Evolutionary conservation across 2,797 vertebrate species (phyloP).

Genomic region (Remorina albescens): DNA sequence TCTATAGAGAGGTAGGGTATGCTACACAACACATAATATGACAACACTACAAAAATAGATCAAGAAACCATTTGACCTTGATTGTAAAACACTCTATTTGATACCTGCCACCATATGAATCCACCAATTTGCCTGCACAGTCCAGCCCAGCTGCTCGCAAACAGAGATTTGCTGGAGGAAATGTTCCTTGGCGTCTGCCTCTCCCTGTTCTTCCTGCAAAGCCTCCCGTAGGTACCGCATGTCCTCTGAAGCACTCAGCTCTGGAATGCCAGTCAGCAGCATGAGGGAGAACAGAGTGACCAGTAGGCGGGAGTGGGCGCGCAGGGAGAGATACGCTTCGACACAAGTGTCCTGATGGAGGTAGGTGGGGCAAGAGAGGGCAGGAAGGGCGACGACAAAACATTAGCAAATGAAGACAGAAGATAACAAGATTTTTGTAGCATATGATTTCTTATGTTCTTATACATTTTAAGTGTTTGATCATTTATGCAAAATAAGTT

Average conservation of each 20-base stretch:
- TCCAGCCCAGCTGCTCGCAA: conserved; percentile 83
- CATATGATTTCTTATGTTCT: background rate
- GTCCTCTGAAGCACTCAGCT: conserved; percentile 83
- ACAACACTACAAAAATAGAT: background rate
- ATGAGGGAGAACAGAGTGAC: conserved; percentile 87
- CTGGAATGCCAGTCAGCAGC: conserved; percentile 86
- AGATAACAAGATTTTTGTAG: background rate
- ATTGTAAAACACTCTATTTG: conserved; percentile 61
- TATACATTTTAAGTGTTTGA: background rate
- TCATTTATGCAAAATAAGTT: background rate
- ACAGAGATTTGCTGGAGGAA: conserved; percentile 80
- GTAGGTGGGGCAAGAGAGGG: too few species aligned
- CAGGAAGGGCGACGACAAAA: background rate
- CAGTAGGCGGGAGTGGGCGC: conserved; percentile 81
- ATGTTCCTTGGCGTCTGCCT: conserved; percentile 78
- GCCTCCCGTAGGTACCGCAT: conserved; percentile 84
- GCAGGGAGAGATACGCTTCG: conserved; percentile 84
- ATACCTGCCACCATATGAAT: conserved; percentile 84
- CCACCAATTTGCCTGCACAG: conserved; percentile 87
- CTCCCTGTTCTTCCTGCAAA: conserved; percentile 77
- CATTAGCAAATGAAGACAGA: too few species aligned
- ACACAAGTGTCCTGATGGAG: conserved; percentile 79
- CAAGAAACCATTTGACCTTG: background rate
- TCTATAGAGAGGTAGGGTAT: background rate
- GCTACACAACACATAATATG: background rate